phyloP scores from a whole-genome alignment of 2,113 vertebrate species.

The Morone chrysops region DNA sequence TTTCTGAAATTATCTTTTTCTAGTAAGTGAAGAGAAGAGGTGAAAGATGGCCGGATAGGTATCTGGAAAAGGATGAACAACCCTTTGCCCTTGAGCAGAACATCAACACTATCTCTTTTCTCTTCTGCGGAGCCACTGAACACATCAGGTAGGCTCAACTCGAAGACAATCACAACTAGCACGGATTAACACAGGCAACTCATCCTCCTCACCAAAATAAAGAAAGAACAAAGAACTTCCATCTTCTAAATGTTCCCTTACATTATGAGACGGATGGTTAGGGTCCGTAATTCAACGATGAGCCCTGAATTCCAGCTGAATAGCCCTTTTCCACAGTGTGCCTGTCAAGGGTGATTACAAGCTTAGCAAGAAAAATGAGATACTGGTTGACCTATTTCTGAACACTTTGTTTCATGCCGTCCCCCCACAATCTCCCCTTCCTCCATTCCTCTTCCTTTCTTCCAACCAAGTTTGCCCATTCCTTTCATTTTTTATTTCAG shows the following conservation, averaged over 20 bases:
- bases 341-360: constrained; percentile 82
- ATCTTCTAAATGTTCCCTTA: constrained; percentile 50
- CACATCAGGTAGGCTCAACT: neutral
- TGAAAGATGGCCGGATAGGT: neutral
- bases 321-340: constrained; percentile 72
- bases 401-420: constrained; percentile 77
- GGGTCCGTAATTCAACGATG: constrained; percentile 59
- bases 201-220: neutral
- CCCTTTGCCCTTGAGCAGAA: constrained; percentile 38
- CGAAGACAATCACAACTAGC: neutral
- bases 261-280: constrained; percentile 55
- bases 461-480: constrained; percentile 48
- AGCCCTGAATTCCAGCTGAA: constrained; percentile 67
- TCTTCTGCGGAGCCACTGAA: neutral
- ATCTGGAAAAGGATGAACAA: neutral
- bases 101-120: constrained; percentile 10
- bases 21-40: constrained; percentile 12
- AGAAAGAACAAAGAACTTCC: constrained; percentile 48
- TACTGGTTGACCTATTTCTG: constrained; percentile 82
- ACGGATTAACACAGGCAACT: constrained; percentile 28
- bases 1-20: constrained; percentile 2
- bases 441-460: constrained; percentile 64
- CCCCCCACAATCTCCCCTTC: constrained; percentile 56
- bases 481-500: constrained; percentile 60
- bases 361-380: constrained; percentile 83